Evolutionary conservation across 2,888 invertebrate species (phyloP).

Genomic region (Acanthoscelides obtectus): DNA sequence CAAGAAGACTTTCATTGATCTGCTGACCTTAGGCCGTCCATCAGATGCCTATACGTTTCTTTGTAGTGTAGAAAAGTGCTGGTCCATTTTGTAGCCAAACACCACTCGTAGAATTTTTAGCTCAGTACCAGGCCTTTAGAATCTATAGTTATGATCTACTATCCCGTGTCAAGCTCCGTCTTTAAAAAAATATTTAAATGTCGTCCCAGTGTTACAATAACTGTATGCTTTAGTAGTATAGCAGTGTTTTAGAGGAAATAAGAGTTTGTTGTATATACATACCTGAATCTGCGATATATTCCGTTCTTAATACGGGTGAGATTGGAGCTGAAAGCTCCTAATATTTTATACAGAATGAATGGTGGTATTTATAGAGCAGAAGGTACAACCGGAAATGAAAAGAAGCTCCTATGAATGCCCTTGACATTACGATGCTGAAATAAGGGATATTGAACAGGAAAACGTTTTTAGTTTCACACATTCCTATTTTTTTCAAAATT

Average conservation of each 20-base stretch:
- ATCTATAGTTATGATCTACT: constrained; percentile 18
- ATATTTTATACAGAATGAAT: too few species aligned
- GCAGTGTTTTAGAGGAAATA: neutral
- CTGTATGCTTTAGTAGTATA: constrained; percentile 2
- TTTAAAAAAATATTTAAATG: constrained; percentile 22
- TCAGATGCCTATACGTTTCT: too few species aligned
- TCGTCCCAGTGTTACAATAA: constrained; percentile 33
- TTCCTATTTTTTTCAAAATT: too few species aligned
- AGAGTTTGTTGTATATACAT: neutral
- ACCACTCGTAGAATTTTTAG: neutral
- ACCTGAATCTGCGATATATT: neutral
- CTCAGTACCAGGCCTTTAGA: neutral
- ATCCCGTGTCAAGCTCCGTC: constrained; percentile 33
- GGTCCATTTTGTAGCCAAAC: neutral
- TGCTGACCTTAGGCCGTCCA: too few species aligned
- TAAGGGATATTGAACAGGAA: too few species aligned
- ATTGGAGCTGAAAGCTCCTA: neutral
- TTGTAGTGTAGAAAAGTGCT: too few species aligned
- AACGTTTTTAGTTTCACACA: too few species aligned
- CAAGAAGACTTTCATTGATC: too few species aligned
- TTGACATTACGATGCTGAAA: too few species aligned
- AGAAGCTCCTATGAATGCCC: too few species aligned
- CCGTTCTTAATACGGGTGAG: constrained; percentile 1
- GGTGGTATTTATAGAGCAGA: neutral
- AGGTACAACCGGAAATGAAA: neutral